Percentiles rank a stretch among this genome's conserved stretches.
Evolutionary conservation across 2,113 vertebrate species (phyloP).

Genomic region (Climacteris rufus): DNA sequence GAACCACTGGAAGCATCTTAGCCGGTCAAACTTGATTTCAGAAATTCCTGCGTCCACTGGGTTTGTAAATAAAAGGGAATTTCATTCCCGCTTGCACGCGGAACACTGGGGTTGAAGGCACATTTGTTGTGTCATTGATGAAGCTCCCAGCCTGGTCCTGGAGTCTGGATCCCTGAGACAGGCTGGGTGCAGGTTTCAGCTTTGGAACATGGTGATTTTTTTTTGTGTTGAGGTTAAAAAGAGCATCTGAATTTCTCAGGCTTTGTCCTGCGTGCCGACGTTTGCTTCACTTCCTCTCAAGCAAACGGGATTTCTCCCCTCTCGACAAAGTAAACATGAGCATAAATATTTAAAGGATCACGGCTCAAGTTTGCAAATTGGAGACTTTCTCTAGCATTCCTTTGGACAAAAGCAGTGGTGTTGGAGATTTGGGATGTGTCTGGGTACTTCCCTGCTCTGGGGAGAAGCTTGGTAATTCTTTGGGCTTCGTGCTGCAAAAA

Average conservation of each 20-base stretch:
- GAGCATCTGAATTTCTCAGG: not conserved
- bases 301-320: not conserved
- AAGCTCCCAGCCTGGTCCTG: not conserved
- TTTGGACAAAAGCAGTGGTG: not conserved
- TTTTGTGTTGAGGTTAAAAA: not conserved
- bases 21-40: not conserved
- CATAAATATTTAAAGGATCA: constrained; percentile 29
- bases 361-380: not conserved
- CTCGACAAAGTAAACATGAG: not conserved
- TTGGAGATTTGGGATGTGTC: not conserved
- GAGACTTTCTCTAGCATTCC: constrained; percentile 29
- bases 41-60: not conserved
- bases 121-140: accelerated
- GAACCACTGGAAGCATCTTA: not conserved
- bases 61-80: constrained; percentile 3
- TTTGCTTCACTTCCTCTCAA: not conserved
- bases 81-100: accelerated
- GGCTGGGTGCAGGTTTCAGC: not conserved
- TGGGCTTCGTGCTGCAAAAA: not conserved
- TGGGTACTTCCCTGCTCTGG: not conserved
- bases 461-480: not conserved
- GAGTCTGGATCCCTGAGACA: not conserved
- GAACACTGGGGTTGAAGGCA: not conserved
- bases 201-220: not conserved
- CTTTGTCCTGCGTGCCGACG: not conserved